Conservation (phyloP, 2,797 vertebrate genomes). For the Neosalanx taihuensis region DNA sequence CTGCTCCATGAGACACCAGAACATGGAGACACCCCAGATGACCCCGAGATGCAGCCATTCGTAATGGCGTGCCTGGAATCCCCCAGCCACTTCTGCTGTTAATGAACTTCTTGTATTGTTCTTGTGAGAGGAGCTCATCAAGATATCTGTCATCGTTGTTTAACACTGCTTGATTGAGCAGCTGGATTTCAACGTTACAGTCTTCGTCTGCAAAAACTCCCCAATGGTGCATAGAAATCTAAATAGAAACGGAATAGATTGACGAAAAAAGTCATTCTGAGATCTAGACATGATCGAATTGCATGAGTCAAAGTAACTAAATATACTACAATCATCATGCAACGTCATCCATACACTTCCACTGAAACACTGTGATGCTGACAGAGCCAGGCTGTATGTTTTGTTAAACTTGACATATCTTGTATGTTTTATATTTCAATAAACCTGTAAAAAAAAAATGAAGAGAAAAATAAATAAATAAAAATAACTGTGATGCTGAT, state of each 20-base stretch:
- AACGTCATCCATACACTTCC: too few species aligned
- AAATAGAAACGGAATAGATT: slow-evolving; percentile 5
- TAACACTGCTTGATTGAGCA: slow-evolving; percentile 76
- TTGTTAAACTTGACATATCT: too few species aligned
- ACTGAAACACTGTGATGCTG: too few species aligned
- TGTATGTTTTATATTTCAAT: too few species aligned
- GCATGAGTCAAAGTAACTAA: background rate
- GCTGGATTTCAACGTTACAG: slow-evolving; percentile 65
- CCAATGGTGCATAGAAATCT: slow-evolving; percentile 79
- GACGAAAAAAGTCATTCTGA: background rate
- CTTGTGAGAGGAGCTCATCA: slow-evolving; percentile 78
- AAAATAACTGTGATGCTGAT: too few species aligned
- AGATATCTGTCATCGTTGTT: slow-evolving; percentile 78
- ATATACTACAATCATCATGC: background rate
- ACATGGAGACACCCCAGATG: slow-evolving; percentile 79
- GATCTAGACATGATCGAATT: too few species aligned
- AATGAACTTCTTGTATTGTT: slow-evolving; percentile 81
- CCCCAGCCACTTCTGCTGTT: slow-evolving; percentile 89
- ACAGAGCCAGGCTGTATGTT: too few species aligned
- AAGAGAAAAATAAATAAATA: too few species aligned
- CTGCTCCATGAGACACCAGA: slow-evolving; percentile 83
- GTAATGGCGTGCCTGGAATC: slow-evolving; percentile 82
- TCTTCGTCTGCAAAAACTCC: slow-evolving; percentile 70
- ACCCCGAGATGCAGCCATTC: slow-evolving; percentile 80
- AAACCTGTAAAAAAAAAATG: too few species aligned